phyloP scores from a whole-genome alignment of 1,140 invertebrate genomes.

The Caenorhabditis tropicalis region DNA sequence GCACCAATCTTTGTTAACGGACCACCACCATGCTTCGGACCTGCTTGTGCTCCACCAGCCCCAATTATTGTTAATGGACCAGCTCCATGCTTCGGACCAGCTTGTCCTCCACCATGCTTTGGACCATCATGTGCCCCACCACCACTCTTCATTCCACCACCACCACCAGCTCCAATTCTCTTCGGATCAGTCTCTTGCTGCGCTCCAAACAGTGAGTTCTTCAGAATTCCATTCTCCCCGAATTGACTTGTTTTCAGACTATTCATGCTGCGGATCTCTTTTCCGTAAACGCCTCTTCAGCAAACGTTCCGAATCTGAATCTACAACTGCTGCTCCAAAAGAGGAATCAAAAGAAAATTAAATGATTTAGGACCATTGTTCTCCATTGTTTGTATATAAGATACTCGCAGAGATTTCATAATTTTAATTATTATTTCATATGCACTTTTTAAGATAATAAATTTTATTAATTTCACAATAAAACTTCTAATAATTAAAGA shows the following conservation, averaged over 20 bases:
- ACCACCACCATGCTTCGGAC: conserved; percentile 2
- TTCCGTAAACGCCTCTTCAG: conserved; percentile 35
- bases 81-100: conserved; percentile 18
- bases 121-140: conserved; percentile 14
- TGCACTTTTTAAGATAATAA: background rate
- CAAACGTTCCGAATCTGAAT: background rate
- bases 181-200: conserved; percentile 25
- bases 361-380: background rate
- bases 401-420: background rate
- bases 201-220: conserved; percentile 16
- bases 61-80: conserved; percentile 1
- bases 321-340: background rate
- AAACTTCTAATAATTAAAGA: background rate
- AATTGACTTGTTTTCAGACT: background rate
- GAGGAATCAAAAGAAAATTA: background rate
- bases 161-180: conserved; percentile 13
- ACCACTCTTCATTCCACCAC: conserved; percentile 11
- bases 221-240: too few relatives aligned
- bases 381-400: conserved; percentile 25
- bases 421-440: background rate
- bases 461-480: background rate
- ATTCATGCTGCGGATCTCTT: conserved; percentile 23
- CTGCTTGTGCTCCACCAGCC: background rate
- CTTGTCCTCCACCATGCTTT: conserved; percentile 15
- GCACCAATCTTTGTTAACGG: background rate